These are phyloP conservation scores for Dynastes maya DNA, from an alignment of 2,888 invertebrate species.

Conservation along the genomic window DNA sequence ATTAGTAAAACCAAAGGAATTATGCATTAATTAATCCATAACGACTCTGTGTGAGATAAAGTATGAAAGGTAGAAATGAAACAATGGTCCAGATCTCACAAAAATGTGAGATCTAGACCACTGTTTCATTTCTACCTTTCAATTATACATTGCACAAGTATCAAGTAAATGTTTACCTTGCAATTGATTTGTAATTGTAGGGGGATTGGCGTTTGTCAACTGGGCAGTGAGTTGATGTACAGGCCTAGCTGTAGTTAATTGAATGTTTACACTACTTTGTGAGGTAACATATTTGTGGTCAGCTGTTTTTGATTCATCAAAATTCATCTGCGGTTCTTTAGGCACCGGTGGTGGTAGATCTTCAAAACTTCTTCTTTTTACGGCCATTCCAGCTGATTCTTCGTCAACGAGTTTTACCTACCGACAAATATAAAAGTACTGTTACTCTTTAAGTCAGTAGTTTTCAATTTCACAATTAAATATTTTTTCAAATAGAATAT, in stretches of 20 bases:
- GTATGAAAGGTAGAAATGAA: too few species aligned
- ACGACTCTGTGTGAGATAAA: too few species aligned
- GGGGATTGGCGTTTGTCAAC: constrained; percentile 70
- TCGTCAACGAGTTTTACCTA: constrained; percentile 36
- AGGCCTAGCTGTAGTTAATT: constrained; percentile 60
- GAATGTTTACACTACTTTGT: constrained; percentile 56
- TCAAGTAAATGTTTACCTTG: not conserved
- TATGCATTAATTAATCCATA: too few species aligned
- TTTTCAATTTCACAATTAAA: not conserved
- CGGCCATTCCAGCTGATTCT: constrained; percentile 30
- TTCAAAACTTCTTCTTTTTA: constrained; percentile 54
- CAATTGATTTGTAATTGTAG: constrained; percentile 69
- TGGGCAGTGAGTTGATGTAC: constrained; percentile 70
- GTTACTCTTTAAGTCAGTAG: too few species aligned
- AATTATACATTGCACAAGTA: not conserved
- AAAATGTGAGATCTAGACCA: too few species aligned
- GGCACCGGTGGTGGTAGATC: constrained; percentile 67
- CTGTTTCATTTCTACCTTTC: too few species aligned
- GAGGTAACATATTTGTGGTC: constrained; percentile 58
- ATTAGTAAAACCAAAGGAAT: too few species aligned
- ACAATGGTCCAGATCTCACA: too few species aligned
- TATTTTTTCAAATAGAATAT: not conserved
- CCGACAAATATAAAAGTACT: not conserved
- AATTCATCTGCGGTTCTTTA: constrained; percentile 71
- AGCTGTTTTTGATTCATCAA: constrained; percentile 71